Evolutionary conservation across 1,140 invertebrate species (phyloP).

Genomic region (Anastatus disparis): DNA sequence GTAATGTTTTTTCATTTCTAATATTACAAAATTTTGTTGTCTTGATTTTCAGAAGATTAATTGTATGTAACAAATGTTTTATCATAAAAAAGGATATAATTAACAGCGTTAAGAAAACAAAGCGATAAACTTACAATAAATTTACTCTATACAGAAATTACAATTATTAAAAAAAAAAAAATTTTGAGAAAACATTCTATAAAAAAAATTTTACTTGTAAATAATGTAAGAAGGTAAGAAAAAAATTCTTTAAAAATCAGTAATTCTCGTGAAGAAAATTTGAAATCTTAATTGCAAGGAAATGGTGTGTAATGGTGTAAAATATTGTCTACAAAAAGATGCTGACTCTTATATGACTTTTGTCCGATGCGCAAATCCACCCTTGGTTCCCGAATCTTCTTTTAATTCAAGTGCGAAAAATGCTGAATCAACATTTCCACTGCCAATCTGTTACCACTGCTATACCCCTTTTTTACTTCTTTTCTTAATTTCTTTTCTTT

Average conservation of each 20-base stretch:
- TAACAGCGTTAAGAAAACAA: no score
- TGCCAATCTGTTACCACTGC: conserved; percentile 55
- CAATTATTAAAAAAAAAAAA: no score
- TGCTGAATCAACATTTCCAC: conserved; percentile 57
- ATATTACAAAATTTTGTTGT: no score
- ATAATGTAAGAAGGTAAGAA: no score
- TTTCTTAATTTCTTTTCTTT: conserved; percentile 1
- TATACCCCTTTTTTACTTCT: conserved; percentile 33
- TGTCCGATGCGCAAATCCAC: conserved; percentile 35
- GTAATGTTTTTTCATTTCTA: no score
- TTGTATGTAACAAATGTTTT: no score
- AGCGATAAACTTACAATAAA: no score
- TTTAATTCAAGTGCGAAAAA: conserved; percentile 60
- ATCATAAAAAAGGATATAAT: no score
- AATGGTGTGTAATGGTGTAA: conserved; percentile 62
- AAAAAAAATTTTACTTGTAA: no score
- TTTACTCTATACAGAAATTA: no score
- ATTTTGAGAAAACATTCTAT: no score
- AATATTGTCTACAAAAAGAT: conserved; percentile 61
- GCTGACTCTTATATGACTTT: conserved; percentile 62
- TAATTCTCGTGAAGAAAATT: conserved; percentile 25
- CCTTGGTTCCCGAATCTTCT: conserved; percentile 49
- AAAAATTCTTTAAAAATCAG: not conserved
- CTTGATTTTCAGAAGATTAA: no score
- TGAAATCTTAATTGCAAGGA: conserved; percentile 60